Conservation (phyloP, 2,113 vertebrate genomes). For the Hemichromis elongatus region DNA sequence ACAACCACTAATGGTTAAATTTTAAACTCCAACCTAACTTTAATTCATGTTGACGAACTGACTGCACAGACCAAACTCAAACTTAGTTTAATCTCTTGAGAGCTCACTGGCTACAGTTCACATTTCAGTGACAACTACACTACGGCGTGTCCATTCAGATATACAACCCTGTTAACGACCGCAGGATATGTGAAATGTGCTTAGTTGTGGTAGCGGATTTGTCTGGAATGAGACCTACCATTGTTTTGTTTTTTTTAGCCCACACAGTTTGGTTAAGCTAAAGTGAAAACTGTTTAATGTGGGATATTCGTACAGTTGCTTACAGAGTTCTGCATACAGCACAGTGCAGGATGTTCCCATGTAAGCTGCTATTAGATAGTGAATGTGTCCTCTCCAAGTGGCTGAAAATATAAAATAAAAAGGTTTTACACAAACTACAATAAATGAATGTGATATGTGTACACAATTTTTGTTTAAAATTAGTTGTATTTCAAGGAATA, state of each 20-base stretch:
- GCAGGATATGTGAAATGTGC: not conserved
- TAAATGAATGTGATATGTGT: not conserved
- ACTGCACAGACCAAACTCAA: not conserved
- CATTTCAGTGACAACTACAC: not conserved
- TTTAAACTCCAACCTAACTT: not conserved
- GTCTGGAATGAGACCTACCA: not conserved
- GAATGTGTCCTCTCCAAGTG: not conserved
- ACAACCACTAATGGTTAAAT: not conserved
- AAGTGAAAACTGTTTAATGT: not conserved
- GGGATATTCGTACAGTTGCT: not conserved
- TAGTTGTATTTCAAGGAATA: too few relatives aligned
- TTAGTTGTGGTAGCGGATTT: not conserved
- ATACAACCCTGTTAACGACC: not conserved
- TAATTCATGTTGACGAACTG: rapidly evolving
- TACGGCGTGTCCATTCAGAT: not conserved
- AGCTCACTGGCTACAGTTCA: not conserved
- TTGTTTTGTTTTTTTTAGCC: not conserved
- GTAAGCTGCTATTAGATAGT: not conserved
- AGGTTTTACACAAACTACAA: not conserved
- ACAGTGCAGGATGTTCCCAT: not conserved
- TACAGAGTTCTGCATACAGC: not conserved
- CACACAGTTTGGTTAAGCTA: not conserved
- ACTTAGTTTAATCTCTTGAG: not conserved
- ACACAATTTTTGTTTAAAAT: too few relatives aligned
- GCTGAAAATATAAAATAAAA: not conserved